Evolutionary conservation across 2,888 invertebrate species (phyloP).

Genomic region (Maniola hyperantus): DNA sequence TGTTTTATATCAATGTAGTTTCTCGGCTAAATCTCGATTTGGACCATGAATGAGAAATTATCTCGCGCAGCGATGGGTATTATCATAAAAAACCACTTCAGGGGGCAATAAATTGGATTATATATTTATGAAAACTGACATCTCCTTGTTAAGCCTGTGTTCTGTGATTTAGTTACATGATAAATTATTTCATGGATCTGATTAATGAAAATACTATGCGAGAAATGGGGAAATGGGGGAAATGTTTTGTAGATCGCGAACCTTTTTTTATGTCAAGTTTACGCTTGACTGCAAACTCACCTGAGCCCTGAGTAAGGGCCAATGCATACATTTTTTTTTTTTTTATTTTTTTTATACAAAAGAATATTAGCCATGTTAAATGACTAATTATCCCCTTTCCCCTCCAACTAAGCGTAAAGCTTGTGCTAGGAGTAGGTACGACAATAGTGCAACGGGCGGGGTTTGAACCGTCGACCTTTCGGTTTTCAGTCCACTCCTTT

Average conservation of each 20-base stretch:
- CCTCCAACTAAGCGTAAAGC: no score
- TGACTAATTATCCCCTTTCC: no score
- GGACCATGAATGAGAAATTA: slow-evolving; percentile 48
- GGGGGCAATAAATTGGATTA: slow-evolving; percentile 42
- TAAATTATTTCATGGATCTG: slow-evolving; percentile 10
- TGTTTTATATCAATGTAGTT: neutral
- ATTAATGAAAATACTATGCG: slow-evolving; percentile 9
- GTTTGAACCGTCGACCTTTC: no score
- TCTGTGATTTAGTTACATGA: slow-evolving; percentile 28
- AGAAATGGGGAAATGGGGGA: neutral
- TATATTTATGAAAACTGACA: slow-evolving; percentile 42
- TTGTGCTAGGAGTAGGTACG: no score
- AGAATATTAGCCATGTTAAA: no score
- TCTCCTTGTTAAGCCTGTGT: slow-evolving; percentile 28
- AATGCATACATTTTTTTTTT: no score
- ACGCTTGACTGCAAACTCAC: no score
- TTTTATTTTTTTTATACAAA: no score
- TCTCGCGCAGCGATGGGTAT: slow-evolving; percentile 39
- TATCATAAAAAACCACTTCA: slow-evolving; percentile 49
- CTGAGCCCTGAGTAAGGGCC: no score
- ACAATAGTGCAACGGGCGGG: no score
- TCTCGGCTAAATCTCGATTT: slow-evolving; percentile 43
- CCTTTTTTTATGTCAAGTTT: no score
- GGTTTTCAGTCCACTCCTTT: no score
- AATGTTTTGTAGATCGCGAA: neutral